Evolutionary conservation across 1,140 invertebrate genomes (phyloP), one percentile per base, ranked within the genome.

Genomic region (Atta cephalotes): DNA sequence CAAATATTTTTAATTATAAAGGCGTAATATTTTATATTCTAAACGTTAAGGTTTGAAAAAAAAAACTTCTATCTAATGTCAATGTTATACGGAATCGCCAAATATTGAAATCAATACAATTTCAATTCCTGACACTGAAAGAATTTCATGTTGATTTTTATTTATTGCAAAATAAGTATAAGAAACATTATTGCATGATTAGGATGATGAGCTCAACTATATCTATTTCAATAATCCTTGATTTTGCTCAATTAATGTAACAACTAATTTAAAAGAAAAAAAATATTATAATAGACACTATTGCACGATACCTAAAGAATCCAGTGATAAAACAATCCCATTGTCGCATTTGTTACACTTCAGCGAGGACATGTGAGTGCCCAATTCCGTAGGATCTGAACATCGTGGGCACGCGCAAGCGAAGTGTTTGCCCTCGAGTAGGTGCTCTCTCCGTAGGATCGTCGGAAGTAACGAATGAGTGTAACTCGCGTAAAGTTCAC

Each of bases 391-490:
- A 6, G 97, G 97, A 93, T 98, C 97, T 0, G 96, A 94, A 91
- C 98, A 98, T 68, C 98, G 96, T 25, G 94, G 86, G 89, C 98
- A 98, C 51, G 95, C 95, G 91, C 98, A 98, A 7, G 96, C 95
- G 92, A 98, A 98, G 93, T 97, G 97, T 95, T 98, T 98, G 28
- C 97, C 96, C 91, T 97, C 96, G 21, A 96, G 95, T 0, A 98
- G 95, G 92, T 97, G 96, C 86, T 97, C 96, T 63, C 97, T 96
- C 9, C 98, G 95, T 21, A 97, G 93, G 16, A 97, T 90, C 0
- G 98, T 98, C 3, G 97, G 97, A 85, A 97, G 96, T n/a, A 98
- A 92, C 0, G 97, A 97, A 91, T 98, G 96, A 0, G 97, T 97
- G 89, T 98, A 98, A 91, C 97, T 97, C 58, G 97, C 96, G 82